Evolutionary conservation across 2,888 invertebrate genomes (phyloP), one percentile per base, ranked within the genome.

Genomic region (Brenthis hecate): DNA sequence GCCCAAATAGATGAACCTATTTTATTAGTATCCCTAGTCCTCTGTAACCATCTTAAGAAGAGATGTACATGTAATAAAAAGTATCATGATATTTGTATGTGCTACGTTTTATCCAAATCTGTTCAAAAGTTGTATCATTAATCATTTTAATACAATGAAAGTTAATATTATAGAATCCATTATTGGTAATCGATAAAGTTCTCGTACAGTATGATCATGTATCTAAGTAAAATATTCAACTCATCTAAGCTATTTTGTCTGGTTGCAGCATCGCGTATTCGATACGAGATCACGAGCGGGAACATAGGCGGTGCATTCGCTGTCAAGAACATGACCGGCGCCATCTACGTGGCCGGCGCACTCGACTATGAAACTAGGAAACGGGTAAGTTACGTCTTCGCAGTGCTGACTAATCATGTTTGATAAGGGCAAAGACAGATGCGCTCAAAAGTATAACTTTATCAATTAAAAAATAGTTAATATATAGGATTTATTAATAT

Each of bases 231-330:
- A 43, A 74, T 48, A 61, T 61, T 61, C 60, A 28, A 28, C 61
- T 56, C 56, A 28, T 55, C 51, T 48, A 60, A 61, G 53, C 54
- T 76, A 77, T 75, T 73, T 43, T 81, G 75, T 81, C 80, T 83
- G 77, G 81, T 92, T 91, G 73, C 95, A 98, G 98, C 98, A 90
- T 98, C 98, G 94, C 97, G 98, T 95, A 98, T 99, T 95, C 98
- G 98, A 94, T 99, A 99, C 94, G 98, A 99, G 96, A 99, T 99
- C 94, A 98, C 98, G 93, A 98, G 98, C 95, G 99, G 99, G 94
- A 99, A 99, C 96, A 96, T 98, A 95, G 98, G 98, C 75, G 99
- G 98, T 81, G 98, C 98, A 53, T 99, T 99, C 89, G 98, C 98
- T 80, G 98, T 99, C 86, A 98, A 98, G 94, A 98, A 98, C 93